Conservation (phyloP, 2,888 invertebrate genomes). For the Endomychus coccineus region DNA sequence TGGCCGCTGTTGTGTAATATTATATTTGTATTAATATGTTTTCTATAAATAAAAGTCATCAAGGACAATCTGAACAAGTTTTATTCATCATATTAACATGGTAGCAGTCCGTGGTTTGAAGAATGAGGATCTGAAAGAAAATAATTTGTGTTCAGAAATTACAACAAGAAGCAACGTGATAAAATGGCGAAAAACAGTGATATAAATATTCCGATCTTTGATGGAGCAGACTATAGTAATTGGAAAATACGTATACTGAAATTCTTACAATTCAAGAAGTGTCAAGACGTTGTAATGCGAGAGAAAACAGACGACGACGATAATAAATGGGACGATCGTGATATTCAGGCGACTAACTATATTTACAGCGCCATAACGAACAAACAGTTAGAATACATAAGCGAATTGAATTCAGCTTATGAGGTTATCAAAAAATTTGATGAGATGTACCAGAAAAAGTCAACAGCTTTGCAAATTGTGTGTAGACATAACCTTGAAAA, state of each 20-base stretch:
- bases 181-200: too few relatives aligned
- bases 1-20: too few relatives aligned
- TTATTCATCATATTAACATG: too few relatives aligned
- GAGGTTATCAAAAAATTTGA: slow-evolving; percentile 26
- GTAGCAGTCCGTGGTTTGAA: too few relatives aligned
- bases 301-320: slow-evolving; percentile 12
- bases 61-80: too few relatives aligned
- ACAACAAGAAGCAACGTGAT: too few relatives aligned
- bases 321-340: slow-evolving; percentile 18
- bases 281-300: slow-evolving; percentile 12
- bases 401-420: slow-evolving; percentile 18
- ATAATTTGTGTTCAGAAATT: too few relatives aligned
- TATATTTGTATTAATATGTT: too few relatives aligned
- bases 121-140: too few relatives aligned
- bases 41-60: too few relatives aligned
- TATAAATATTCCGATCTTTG: slow-evolving; percentile 6
- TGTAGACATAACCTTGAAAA: too few relatives aligned
- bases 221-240: slow-evolving; percentile 19
- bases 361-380: slow-evolving; percentile 19
- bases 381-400: slow-evolving; percentile 20
- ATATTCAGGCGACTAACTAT: slow-evolving; percentile 22
- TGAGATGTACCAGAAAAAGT: slow-evolving; percentile 16
- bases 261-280: slow-evolving; percentile 22
- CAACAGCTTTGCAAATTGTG: not conserved
- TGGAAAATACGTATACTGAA: slow-evolving; percentile 24